phyloP scores from a whole-genome alignment of 2,113 vertebrate species.

The Excalfactoria chinensis region DNA sequence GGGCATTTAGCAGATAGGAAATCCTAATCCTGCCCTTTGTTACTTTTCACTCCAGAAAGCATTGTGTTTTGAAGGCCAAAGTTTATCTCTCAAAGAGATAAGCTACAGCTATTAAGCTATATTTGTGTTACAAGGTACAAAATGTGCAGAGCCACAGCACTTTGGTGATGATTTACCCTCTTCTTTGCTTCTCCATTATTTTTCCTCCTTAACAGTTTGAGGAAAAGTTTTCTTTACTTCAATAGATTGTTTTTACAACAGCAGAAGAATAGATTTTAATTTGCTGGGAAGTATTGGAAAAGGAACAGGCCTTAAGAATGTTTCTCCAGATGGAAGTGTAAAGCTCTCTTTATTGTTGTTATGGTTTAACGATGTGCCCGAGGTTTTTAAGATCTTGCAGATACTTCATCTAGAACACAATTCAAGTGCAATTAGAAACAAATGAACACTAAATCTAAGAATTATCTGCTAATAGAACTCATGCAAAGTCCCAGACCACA shows the following conservation, averaged over 20 bases:
- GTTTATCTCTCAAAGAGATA: neutral
- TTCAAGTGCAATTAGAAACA: neutral
- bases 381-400: neutral
- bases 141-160: neutral
- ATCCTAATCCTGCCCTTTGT: neutral
- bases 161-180: fast-evolving
- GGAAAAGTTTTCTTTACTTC: neutral
- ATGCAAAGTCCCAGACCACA: constrained; percentile 4
- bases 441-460: neutral
- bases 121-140: neutral
- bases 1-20: neutral
- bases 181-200: neutral
- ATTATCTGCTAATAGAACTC: neutral
- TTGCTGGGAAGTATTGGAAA: neutral
- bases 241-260: neutral
- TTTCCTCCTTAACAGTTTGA: neutral
- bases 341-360: neutral
- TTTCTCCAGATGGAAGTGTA: neutral
- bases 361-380: neutral
- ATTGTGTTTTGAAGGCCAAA: neutral
- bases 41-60: neutral
- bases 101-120: neutral
- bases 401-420: neutral
- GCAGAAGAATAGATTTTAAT: neutral
- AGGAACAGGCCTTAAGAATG: neutral